These are phyloP conservation scores for Hozukius guyotensis DNA, from an alignment of 2,797 vertebrate species.

Conservation along the genomic window DNA sequence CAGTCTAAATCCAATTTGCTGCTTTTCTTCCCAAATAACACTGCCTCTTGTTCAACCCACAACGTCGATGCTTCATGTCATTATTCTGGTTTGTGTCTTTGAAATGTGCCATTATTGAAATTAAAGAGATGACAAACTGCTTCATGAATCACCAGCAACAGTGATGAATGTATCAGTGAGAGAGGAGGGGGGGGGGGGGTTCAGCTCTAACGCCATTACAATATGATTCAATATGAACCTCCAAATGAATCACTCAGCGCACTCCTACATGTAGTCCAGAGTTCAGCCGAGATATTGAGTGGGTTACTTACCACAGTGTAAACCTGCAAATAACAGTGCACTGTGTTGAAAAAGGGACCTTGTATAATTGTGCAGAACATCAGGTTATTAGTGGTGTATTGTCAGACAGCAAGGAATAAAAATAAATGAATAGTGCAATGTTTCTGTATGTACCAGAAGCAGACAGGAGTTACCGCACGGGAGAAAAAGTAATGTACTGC, in stretches of 20 bases:
- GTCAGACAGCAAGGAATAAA: neutral
- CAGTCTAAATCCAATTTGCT: slow-evolving; percentile 31
- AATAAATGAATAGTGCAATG: neutral
- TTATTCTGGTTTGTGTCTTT: slow-evolving; percentile 30
- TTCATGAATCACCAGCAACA: slow-evolving; percentile 29
- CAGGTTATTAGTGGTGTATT: neutral
- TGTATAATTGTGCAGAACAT: neutral
- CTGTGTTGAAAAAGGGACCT: neutral
- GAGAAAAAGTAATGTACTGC: neutral
- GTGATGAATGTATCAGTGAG: slow-evolving; percentile 12
- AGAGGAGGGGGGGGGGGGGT: neutral
- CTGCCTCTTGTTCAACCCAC: slow-evolving; percentile 13
- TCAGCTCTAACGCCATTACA: slow-evolving; percentile 27
- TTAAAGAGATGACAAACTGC: slow-evolving; percentile 36
- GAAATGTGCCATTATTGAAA: slow-evolving; percentile 37
- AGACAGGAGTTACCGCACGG: neutral
- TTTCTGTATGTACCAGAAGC: neutral
- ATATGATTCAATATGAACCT: slow-evolving; percentile 49
- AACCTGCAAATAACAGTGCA: neutral
- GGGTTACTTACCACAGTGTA: neutral
- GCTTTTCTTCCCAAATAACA: slow-evolving; percentile 14
- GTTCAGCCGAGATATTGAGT: slow-evolving; percentile 15
- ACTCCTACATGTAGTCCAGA: slow-evolving; percentile 29
- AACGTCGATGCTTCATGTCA: neutral
- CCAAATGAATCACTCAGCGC: slow-evolving; percentile 52